Evolutionary conservation across 2,888 invertebrate genomes (phyloP).

Genomic region (Pristionchus fissidentatus): DNA sequence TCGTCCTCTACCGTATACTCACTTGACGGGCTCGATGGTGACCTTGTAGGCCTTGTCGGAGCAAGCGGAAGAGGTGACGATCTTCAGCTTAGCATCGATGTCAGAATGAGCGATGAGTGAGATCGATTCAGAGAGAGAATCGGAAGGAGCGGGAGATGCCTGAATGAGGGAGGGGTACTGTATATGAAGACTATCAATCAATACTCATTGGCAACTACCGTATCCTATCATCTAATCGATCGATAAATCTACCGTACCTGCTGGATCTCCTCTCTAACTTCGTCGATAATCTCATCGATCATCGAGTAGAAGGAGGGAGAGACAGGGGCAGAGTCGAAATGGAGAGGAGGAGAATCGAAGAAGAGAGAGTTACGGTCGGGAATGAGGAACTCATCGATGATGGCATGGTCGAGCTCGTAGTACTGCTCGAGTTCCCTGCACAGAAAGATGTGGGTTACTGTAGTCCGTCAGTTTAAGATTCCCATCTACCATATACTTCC

Average conservation of each 20-base stretch:
- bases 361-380: neutral
- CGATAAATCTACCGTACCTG: neutral
- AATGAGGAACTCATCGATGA: slow-evolving; percentile 39
- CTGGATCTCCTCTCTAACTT: slow-evolving; percentile 67
- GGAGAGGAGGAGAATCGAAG: neutral
- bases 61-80: slow-evolving; percentile 18
- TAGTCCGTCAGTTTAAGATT: no score
- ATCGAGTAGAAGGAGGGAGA: slow-evolving; percentile 50
- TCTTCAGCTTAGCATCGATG: slow-evolving; percentile 15
- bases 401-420: neutral
- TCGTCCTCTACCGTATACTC: neutral
- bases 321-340: neutral
- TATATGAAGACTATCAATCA: neutral
- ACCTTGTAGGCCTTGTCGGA: slow-evolving; percentile 31
- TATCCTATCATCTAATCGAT: no score
- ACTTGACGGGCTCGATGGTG: slow-evolving; percentile 42
- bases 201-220: neutral
- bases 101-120: slow-evolving; percentile 28
- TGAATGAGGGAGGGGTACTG: neutral
- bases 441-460: neutral
- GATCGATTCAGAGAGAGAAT: slow-evolving; percentile 14
- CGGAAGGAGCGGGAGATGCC: slow-evolving; percentile 11
- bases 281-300: slow-evolving; percentile 67
- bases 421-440: slow-evolving; percentile 1
- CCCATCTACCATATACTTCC: no score